These are phyloP conservation scores for Athalia circularis DNA, from an alignment of 2,888 invertebrate species.

Conservation along the genomic window DNA sequence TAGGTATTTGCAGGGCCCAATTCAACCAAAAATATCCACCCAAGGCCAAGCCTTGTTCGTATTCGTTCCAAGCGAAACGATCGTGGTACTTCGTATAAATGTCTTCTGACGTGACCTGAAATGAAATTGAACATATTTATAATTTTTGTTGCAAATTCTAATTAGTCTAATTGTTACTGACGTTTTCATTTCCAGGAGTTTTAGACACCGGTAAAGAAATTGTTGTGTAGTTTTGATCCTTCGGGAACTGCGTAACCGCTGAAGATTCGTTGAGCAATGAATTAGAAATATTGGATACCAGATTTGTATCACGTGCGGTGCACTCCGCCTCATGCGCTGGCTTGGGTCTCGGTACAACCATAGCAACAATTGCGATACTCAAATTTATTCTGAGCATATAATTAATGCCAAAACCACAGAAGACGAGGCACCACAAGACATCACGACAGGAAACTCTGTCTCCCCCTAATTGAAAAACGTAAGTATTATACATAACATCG, in stretches of 20 bases:
- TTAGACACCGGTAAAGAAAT: neutral
- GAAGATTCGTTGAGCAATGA: conserved; percentile 40
- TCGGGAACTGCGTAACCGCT: neutral
- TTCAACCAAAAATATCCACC: conserved; percentile 86
- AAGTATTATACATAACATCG: neutral
- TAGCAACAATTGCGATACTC: conserved; percentile 82
- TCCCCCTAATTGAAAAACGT: conserved; percentile 53
- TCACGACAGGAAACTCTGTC: conserved; percentile 68
- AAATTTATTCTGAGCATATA: conserved; percentile 82
- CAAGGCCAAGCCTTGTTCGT: conserved; percentile 79
- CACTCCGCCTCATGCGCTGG: conserved; percentile 62
- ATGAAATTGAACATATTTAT: neutral
- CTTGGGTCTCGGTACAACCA: conserved; percentile 73
- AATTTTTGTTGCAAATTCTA: no score
- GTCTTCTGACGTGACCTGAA: neutral
- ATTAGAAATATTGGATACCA: conserved; percentile 24
- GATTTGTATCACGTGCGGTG: conserved; percentile 54
- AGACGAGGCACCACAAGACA: conserved; percentile 80
- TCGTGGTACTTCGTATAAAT: conserved; percentile 53
- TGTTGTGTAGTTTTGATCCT: conserved; percentile 22
- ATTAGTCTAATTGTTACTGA: neutral
- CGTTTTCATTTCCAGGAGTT: conserved; percentile 1
- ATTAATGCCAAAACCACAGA: conserved; percentile 81
- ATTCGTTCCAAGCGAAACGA: conserved; percentile 80
- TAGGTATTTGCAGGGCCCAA: conserved; percentile 83